A percentile compares a stretch with the other conserved stretches of the same genome.
Conservation (phyloP, 1,140 invertebrate genomes). For the Onthophagus taurus region DNA sequence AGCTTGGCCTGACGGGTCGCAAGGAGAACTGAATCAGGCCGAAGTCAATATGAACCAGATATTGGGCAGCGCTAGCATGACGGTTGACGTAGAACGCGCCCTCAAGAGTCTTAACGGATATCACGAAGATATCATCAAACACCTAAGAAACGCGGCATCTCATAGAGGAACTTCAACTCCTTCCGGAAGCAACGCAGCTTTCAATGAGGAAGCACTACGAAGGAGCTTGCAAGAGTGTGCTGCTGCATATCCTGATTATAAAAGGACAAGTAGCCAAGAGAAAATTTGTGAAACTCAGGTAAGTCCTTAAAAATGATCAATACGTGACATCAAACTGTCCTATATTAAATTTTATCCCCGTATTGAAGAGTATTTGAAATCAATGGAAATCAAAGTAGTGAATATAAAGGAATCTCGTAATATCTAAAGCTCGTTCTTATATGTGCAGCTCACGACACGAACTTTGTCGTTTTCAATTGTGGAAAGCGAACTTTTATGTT, state of each 20-base stretch:
- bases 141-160: conserved; percentile 67
- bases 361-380: too few relatives aligned
- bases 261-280: conserved; percentile 55
- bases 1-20: conserved; percentile 60
- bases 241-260: conserved; percentile 46
- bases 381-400: too few relatives aligned
- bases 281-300: conserved; percentile 52
- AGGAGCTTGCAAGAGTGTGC: conserved; percentile 59
- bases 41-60: conserved; percentile 50
- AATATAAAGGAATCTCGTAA: too few relatives aligned
- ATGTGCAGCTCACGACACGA: too few relatives aligned
- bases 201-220: conserved; percentile 51
- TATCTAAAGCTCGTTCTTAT: too few relatives aligned
- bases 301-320: neutral
- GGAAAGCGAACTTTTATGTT: too few relatives aligned
- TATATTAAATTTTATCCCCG: neutral
- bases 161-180: conserved; percentile 56
- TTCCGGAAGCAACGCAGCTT: conserved; percentile 45
- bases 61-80: conserved; percentile 44
- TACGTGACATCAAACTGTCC: neutral
- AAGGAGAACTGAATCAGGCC: conserved; percentile 58
- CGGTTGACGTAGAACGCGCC: conserved; percentile 72
- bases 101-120: conserved; percentile 83
- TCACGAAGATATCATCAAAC: conserved; percentile 84
- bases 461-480: too few relatives aligned